A percentile compares a stretch with the other conserved stretches of the same genome.
These are phyloP conservation scores for Ditylenchus weischeri DNA, from an alignment of 2,888 invertebrate genomes.

Conservation along the genomic window DNA sequence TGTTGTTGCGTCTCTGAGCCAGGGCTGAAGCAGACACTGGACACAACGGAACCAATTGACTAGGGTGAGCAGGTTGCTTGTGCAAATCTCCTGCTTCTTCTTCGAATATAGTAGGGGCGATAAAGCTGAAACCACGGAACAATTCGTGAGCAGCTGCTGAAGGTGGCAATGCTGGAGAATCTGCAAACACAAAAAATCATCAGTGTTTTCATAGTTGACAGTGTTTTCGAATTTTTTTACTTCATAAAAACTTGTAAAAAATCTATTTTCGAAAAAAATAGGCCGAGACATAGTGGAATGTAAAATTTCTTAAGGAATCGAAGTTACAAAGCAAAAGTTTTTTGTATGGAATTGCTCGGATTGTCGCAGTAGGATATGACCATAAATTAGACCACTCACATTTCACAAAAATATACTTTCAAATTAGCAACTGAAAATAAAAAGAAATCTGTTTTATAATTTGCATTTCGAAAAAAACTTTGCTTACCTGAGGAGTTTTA, in stretches of 20 bases:
- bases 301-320: constrained; percentile 6
- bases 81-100: constrained; percentile 20
- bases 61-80: constrained; percentile 1
- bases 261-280: too few species aligned
- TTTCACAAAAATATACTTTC: not conserved
- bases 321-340: not conserved
- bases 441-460: too few species aligned
- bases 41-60: constrained; percentile 16
- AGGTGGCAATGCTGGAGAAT: constrained; percentile 94
- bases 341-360: too few species aligned
- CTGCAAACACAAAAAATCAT: not conserved
- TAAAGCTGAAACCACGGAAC: constrained; percentile 94
- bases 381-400: not conserved
- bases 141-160: constrained; percentile 96
- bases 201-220: too few species aligned
- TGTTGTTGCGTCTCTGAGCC: constrained; percentile 18
- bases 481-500: too few species aligned
- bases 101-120: constrained; percentile 77
- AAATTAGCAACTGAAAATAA: not conserved
- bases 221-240: too few species aligned
- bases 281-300: not conserved
- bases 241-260: too few species aligned
- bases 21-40: constrained; percentile 61
- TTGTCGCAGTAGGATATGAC: too few species aligned
- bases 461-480: too few species aligned